Evolutionary conservation across 2,113 vertebrate species (phyloP).

Genomic region (Ibidorhyncha struthersii): DNA sequence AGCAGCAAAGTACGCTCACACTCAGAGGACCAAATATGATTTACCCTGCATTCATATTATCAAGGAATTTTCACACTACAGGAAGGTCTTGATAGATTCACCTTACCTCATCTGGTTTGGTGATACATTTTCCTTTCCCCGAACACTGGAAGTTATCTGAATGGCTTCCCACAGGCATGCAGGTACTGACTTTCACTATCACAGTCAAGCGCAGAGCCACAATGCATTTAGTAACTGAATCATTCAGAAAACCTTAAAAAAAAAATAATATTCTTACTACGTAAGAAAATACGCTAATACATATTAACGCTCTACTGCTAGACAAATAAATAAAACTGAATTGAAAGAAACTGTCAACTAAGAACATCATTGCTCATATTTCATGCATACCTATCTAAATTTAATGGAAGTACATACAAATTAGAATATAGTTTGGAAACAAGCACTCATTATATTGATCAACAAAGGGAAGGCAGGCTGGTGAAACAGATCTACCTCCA

Average conservation of each 20-base stretch:
- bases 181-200: constrained; percentile 89
- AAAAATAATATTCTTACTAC: not conserved
- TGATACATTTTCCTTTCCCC: constrained; percentile 88
- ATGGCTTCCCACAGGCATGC: constrained; percentile 77
- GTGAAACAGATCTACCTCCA: not conserved
- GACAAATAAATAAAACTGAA: not conserved
- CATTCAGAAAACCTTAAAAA: constrained; percentile 81
- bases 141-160: constrained; percentile 83
- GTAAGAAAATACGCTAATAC: not conserved
- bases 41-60: not conserved
- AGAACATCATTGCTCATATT: not conserved
- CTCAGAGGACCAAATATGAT: not conserved
- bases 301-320: not conserved
- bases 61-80: not conserved
- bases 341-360: not conserved
- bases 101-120: constrained; percentile 87
- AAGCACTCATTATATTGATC: not conserved
- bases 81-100: not conserved
- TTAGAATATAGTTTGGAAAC: not conserved
- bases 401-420: not conserved
- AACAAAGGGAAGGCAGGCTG: not conserved
- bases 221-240: constrained; percentile 82
- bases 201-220: constrained; percentile 89
- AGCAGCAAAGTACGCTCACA: not conserved
- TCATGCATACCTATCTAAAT: not conserved